phyloP scores from a whole-genome alignment of 1,140 invertebrate genomes.

The Anagrus nilaparvatae region DNA sequence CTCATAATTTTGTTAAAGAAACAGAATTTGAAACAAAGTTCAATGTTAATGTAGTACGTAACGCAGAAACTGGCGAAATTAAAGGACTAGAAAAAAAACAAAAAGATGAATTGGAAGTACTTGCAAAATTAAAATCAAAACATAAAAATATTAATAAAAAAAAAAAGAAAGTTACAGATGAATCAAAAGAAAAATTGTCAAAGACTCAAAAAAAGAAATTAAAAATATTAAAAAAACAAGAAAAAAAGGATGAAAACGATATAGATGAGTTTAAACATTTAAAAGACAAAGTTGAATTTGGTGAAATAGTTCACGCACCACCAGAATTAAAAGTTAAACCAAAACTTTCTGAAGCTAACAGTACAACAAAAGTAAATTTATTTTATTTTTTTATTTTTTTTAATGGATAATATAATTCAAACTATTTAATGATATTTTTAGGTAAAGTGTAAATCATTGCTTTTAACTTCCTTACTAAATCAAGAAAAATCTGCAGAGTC shows the following conservation, averaged over 20 bases:
- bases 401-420: conserved; percentile 1
- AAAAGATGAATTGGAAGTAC: conserved; percentile 40
- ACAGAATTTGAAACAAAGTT: conserved; percentile 47
- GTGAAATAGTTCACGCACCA: conserved; percentile 55
- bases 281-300: conserved; percentile 53
- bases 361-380: conserved; percentile 36
- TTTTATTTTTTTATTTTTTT: conserved; percentile 6
- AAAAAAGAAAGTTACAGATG: conserved; percentile 32
- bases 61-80: conserved; percentile 40
- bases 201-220: conserved; percentile 40
- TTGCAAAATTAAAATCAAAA: conserved; percentile 34
- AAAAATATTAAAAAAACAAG: conserved; percentile 39
- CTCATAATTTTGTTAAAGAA: conserved; percentile 41
- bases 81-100: conserved; percentile 36
- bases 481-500: conserved; percentile 12
- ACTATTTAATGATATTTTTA: conserved; percentile 25
- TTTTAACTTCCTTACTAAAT: conserved; percentile 44
- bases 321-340: conserved; percentile 45
- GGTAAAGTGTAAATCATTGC: conserved; percentile 46
- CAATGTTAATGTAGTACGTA: conserved; percentile 42
- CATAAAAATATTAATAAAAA: conserved; percentile 34
- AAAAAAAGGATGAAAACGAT: conserved; percentile 29
- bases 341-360: conserved; percentile 33
- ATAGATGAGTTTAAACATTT: conserved; percentile 32
- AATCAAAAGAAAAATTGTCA: conserved; percentile 27